Percentiles rank a stretch among this genome's conserved stretches.
Conservation (phyloP, 2,113 vertebrate species). For the Pandion haliaetus region DNA sequence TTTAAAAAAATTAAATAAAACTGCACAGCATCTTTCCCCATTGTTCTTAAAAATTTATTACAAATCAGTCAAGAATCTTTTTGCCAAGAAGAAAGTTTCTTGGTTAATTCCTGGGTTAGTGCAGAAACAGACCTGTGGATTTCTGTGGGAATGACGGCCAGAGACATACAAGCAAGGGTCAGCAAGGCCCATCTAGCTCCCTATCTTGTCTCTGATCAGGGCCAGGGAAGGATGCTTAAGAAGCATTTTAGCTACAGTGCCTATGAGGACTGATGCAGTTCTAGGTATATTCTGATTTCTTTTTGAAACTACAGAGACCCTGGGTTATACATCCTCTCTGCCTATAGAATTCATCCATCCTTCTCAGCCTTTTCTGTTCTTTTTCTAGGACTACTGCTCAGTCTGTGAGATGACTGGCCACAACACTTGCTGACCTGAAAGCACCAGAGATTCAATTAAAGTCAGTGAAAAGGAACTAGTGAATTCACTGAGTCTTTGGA, state of each 20-base stretch:
- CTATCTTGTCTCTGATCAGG: neutral
- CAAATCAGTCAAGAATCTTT: neutral
- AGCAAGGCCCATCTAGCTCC: neutral
- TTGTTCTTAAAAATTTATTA: neutral
- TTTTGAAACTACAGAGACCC: neutral
- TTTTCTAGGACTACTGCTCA: neutral
- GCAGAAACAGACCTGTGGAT: neutral
- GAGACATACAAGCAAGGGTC: neutral
- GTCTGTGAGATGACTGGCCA: neutral
- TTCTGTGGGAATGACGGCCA: neutral
- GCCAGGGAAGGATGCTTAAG: neutral
- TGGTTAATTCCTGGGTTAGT: neutral
- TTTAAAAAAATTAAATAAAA: neutral
- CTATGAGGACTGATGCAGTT: neutral
- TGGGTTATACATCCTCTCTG: neutral
- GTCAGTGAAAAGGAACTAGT: neutral
- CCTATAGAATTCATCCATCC: neutral
- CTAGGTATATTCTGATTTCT: neutral
- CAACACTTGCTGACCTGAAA: neutral
- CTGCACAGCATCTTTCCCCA: neutral
- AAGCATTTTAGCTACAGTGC: neutral
- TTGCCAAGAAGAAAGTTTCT: neutral
- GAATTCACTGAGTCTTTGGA: neutral
- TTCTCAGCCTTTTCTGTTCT: neutral
- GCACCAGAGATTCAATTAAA: neutral